Evolutionary conservation across 2,113 vertebrate genomes (phyloP).

Genomic region (Sprattus sprattus): DNA sequence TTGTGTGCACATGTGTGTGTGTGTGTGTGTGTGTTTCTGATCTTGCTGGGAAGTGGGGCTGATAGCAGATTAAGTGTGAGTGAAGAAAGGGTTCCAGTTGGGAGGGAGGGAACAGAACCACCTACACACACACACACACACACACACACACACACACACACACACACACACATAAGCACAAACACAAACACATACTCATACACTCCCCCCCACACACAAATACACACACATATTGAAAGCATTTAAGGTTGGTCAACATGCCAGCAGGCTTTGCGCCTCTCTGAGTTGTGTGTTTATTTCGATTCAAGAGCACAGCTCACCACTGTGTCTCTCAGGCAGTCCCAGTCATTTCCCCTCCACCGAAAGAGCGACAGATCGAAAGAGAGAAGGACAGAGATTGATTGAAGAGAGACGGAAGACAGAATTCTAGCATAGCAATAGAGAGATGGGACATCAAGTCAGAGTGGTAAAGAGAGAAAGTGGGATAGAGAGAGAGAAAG

Average conservation of each 20-base stretch:
- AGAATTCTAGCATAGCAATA: background rate
- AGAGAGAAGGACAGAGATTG: background rate
- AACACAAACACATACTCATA: background rate
- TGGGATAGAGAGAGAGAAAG: background rate
- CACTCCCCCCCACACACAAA: background rate
- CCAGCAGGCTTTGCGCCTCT: constrained; percentile 50
- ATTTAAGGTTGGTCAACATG: constrained; percentile 61
- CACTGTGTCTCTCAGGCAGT: constrained; percentile 37
- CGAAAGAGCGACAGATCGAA: background rate
- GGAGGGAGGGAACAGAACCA: constrained; percentile 16
- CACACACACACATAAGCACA: background rate
- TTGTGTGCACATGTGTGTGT: background rate
- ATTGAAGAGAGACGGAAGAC: background rate
- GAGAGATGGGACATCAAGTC: background rate
- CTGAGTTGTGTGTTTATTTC: constrained; percentile 66
- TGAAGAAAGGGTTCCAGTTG: background rate
- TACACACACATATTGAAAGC: constrained; percentile 68
- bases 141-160: constrained; percentile 5
- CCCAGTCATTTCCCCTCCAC: constrained; percentile 23
- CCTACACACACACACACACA: background rate
- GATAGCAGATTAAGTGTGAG: constrained; percentile 22
- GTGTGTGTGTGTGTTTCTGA: constrained; percentile 20
- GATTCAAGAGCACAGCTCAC: constrained; percentile 54
- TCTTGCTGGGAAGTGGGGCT: constrained; percentile 10
- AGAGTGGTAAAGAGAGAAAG: background rate